Evolutionary conservation across 2,888 invertebrate species (phyloP), one percentile per base, ranked within the genome.

Genomic region (Metopia argyrocephala): DNA sequence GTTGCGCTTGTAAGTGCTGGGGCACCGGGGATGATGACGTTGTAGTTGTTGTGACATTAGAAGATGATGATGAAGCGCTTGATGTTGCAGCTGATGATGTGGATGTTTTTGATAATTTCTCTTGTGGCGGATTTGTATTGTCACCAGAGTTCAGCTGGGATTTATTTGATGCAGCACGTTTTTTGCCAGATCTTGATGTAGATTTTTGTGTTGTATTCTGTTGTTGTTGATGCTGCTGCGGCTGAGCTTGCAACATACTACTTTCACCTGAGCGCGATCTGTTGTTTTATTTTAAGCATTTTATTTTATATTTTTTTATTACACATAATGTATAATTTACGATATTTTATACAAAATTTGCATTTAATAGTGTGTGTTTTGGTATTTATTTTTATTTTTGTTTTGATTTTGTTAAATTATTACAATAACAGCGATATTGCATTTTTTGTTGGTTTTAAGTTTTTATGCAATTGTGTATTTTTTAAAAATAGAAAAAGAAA

Each of bases 111-210:
- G 84, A 31, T 7, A 86, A 46, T 70, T 87, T 87, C 46, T 87
- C 87, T 12, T 82, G 79, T 1, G 85, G 80, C n/a, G 78, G 78
- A 68, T 74, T 82, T 27, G 76, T 27, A 48, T 75, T 70, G 21
- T 78, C 66, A 18, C 68, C 56, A 76, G 80, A 68, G 80, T 68
- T 70, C 56, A 61, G 25, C 86, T 85, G 68, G 70, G 82, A 82
- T 75, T 85, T 84, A 65, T 79, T 82, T 15, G 88, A 87, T 45
- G 90, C 88, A 15, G 88, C 88, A n/a, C 90, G 87, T 70, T 90
- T 90, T 81, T 90, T 90, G 59, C 89, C 89, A 56, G 90, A 89
- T 46, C 90, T 86, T 6, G 89, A 89, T 64, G 85, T 88, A 2
- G 83, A 76, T 82, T 83, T 85, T 76, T 83, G 85, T 68, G 81